Percentiles rank a stretch among this genome's conserved stretches.
Conservation (phyloP, 35 echinoderm and acorn worm species). For the Apostichopus japonicus region DNA sequence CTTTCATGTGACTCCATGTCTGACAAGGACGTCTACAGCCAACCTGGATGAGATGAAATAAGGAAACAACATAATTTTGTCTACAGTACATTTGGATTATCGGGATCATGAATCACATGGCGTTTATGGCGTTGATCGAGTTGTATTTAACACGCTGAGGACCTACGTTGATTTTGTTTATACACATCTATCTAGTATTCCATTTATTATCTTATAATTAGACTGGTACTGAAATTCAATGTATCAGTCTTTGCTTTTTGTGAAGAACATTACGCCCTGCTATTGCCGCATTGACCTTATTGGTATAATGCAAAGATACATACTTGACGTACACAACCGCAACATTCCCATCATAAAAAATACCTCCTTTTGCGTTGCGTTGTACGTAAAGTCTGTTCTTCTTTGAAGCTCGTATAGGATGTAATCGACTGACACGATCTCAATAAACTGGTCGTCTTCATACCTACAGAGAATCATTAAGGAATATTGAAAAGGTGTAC, state of each 20-base stretch:
- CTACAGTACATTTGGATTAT: not conserved
- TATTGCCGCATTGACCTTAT: no score
- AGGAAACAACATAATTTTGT: not conserved
- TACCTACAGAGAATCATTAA: conserved; percentile 56
- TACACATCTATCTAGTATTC: no score
- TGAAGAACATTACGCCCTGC: not conserved
- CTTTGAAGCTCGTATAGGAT: conserved; percentile 67
- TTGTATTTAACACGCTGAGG: not conserved
- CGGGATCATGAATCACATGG: not conserved
- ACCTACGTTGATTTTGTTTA: not conserved
- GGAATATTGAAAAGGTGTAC: no score
- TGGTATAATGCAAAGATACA: not conserved
- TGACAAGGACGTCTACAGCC: conserved; percentile 63
- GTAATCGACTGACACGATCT: conserved; percentile 54
- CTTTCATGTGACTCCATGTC: conserved; percentile 61
- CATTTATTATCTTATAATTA: no score
- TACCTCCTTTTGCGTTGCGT: conserved; percentile 52
- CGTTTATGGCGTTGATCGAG: not conserved
- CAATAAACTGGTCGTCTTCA: conserved; percentile 59
- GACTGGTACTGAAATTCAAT: no score
- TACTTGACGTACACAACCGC: not conserved
- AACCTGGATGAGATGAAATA: conserved; percentile 32
- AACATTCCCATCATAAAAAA: not conserved
- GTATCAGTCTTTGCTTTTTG: not conserved
- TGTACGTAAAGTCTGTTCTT: conserved; percentile 71